These are phyloP conservation scores for Ianthella basta DNA, from an alignment of 37 sponge, comb jelly and placozoan species.

Conservation along the genomic window DNA sequence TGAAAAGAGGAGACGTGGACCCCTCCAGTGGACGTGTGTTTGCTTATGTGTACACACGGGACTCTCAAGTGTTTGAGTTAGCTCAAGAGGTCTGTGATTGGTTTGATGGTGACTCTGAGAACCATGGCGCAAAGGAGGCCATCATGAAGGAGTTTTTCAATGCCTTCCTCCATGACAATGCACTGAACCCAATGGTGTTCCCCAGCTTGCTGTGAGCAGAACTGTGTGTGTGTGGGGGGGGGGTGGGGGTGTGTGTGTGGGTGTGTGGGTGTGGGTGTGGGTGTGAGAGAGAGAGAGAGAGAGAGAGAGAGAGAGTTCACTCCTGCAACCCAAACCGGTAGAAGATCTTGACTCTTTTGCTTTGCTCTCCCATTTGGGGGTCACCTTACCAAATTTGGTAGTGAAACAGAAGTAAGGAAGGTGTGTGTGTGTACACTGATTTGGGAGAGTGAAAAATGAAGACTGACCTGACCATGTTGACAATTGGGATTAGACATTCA, in stretches of 20 bases:
- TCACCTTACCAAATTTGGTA: too few species aligned
- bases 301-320: too few species aligned
- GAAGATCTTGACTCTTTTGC: too few species aligned
- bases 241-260: conserved; percentile 26
- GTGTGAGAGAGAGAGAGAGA: conserved; percentile 28
- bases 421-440: too few species aligned
- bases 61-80: conserved; percentile 33
- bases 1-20: conserved; percentile 64
- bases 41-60: conserved; percentile 72
- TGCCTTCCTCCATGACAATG: conserved; percentile 85
- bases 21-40: conserved; percentile 72
- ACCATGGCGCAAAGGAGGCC: conserved; percentile 12
- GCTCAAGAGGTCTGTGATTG: conserved; percentile 51
- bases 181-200: conserved; percentile 84
- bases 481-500: too few species aligned
- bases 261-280: conserved; percentile 41
- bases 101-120: conserved; percentile 45
- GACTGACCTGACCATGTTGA: too few species aligned
- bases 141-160: conserved; percentile 65
- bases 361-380: too few species aligned
- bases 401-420: too few species aligned
- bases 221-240: neutral
- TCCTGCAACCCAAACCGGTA: too few species aligned
- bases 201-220: conserved; percentile 50
- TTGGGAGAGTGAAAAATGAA: too few species aligned